A percentile compares a stretch with the other conserved stretches of the same genome.
These are phyloP conservation scores for Catharus bicknelli DNA, from an alignment of 2,113 vertebrate genomes.

Conservation along the genomic window DNA sequence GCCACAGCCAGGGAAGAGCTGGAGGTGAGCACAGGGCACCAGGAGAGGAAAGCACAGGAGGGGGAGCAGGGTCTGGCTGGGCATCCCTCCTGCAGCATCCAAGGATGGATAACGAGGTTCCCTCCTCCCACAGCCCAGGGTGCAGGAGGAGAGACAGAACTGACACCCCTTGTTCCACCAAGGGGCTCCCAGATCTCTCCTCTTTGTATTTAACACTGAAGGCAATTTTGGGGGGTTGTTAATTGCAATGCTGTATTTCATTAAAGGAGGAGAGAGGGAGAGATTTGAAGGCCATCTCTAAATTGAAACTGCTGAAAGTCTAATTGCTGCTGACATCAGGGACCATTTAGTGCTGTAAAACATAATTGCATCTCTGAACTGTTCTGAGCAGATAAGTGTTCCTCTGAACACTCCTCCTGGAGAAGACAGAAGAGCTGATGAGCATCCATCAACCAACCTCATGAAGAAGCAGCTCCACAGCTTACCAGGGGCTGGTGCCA, in stretches of 20 bases:
- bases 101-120: neutral
- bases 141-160: neutral
- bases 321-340: constrained; percentile 69
- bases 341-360: constrained; percentile 65
- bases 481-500: neutral
- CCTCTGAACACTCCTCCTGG: constrained; percentile 36
- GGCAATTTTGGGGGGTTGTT: constrained; percentile 3
- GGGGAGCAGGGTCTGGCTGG: rapidly evolving
- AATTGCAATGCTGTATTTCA: constrained; percentile 50
- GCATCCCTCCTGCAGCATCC: neutral
- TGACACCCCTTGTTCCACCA: neutral
- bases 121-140: neutral
- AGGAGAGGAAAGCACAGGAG: rapidly evolving
- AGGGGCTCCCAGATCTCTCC: constrained; percentile 16
- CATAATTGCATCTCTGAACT: constrained; percentile 65
- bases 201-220: constrained; percentile 32
- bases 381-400: constrained; percentile 59
- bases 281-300: constrained; percentile 60
- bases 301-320: constrained; percentile 62
- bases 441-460: constrained; percentile 29
- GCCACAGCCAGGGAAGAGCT: neutral
- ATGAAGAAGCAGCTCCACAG: neutral
- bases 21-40: neutral
- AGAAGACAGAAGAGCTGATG: constrained; percentile 52
- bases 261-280: constrained; percentile 33